phyloP scores from a whole-genome alignment of 1,140 invertebrate species.

The Nymphalis io region DNA sequence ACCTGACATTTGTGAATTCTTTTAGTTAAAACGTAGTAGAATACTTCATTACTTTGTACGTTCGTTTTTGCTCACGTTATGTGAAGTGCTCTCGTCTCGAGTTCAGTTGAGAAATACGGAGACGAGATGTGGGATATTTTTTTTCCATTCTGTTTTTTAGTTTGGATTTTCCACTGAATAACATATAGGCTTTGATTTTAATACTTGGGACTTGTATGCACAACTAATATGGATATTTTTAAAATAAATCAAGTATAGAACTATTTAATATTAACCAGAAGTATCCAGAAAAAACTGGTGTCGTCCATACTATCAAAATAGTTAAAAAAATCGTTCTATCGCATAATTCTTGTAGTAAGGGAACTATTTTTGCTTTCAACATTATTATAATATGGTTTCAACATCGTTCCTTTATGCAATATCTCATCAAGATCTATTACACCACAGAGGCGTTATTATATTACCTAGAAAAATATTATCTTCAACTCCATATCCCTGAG shows the following conservation, averaged over 20 bases:
- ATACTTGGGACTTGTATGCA: no score
- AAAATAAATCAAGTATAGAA: no score
- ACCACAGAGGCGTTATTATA: slow-evolving; percentile 5
- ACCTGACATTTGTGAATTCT: not conserved
- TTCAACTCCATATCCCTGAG: not conserved
- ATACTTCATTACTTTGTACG: not conserved
- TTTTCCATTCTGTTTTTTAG: not conserved
- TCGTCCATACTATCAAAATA: no score
- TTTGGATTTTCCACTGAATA: not conserved
- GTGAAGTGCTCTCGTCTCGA: slow-evolving; percentile 1
- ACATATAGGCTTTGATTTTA: no score
- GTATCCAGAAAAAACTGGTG: no score
- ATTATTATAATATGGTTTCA: no score
- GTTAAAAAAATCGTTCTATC: no score
- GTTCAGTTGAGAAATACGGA: not conserved
- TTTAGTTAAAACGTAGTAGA: not conserved
- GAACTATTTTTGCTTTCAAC: no score
- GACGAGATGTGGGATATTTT: not conserved
- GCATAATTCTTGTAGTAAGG: no score
- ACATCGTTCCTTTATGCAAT: not conserved
- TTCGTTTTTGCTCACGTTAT: slow-evolving; percentile 1
- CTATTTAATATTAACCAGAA: no score
- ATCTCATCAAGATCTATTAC: slow-evolving; percentile 8
- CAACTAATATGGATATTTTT: no score
- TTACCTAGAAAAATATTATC: slow-evolving; percentile 6